Conservation (phyloP, 2,888 invertebrate genomes). For the Sinhomidia bicolor region DNA sequence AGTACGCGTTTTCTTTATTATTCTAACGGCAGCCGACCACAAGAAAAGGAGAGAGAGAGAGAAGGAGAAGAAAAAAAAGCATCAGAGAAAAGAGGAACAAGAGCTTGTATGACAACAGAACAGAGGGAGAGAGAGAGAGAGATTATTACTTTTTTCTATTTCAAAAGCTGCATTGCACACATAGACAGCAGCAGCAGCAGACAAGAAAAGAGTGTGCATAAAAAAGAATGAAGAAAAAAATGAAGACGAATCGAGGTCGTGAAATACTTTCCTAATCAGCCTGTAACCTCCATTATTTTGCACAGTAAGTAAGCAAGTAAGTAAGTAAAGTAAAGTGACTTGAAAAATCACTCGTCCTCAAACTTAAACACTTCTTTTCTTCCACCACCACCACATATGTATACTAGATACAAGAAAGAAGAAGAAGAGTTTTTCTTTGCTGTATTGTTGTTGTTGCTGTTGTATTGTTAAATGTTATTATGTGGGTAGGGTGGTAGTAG, state of each 20-base stretch:
- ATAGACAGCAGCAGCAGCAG: too few species aligned
- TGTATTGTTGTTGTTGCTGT: background rate
- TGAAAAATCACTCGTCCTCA: slow-evolving; percentile 78
- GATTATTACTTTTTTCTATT: slow-evolving; percentile 14
- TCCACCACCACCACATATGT: background rate
- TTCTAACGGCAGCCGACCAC: slow-evolving; percentile 65
- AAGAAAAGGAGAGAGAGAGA: slow-evolving; percentile 52
- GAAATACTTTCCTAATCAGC: slow-evolving; percentile 79
- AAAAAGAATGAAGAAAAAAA: slow-evolving; percentile 39
- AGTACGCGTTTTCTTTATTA: slow-evolving; percentile 61
- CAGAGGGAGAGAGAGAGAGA: background rate
- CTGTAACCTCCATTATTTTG: slow-evolving; percentile 74
- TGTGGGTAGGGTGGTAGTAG: slow-evolving; percentile 7
- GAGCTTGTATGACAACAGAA: slow-evolving; percentile 29
- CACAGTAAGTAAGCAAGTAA: slow-evolving; percentile 74
- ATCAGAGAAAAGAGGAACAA: slow-evolving; percentile 64
- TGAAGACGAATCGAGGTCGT: slow-evolving; percentile 77
- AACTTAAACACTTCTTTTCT: slow-evolving; percentile 73
- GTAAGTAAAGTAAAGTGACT: slow-evolving; percentile 71
- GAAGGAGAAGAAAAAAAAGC: too few species aligned
- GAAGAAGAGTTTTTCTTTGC: background rate
- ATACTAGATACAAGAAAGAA: background rate
- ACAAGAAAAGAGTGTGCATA: slow-evolving; percentile 11
- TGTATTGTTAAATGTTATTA: background rate
- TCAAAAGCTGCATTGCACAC: background rate